These are phyloP conservation scores for Apodemia mormo DNA, from an alignment of 2,888 invertebrate genomes.

Conservation along the genomic window DNA sequence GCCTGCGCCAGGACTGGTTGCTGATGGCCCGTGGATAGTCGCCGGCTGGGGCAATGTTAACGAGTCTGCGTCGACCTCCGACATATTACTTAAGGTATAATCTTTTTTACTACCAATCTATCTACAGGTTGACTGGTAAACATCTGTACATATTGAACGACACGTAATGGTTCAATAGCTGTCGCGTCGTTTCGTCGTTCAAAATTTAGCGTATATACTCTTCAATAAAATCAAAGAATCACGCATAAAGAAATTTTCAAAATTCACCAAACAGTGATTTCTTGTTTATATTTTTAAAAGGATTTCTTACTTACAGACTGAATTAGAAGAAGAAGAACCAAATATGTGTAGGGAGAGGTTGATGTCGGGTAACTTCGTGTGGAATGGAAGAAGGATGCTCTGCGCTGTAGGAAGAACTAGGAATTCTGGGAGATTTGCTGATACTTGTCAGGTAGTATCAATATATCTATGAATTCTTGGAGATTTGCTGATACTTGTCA, in stretches of 20 bases:
- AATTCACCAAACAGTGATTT: neutral
- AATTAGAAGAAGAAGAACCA: neutral
- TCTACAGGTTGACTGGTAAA: no score
- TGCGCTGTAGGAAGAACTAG: neutral
- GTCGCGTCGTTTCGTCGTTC: no score
- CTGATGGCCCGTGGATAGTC: neutral
- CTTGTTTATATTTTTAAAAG: neutral
- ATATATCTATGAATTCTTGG: no score
- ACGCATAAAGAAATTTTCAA: no score
- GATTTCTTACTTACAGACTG: neutral
- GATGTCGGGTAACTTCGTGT: neutral
- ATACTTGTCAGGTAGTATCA: neutral
- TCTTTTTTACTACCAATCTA: no score
- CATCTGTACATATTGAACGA: no score
- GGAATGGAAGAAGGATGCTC: neutral
- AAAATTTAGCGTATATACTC: no score
- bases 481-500: no score
- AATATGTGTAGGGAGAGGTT: neutral
- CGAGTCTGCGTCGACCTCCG: neutral
- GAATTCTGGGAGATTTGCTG: neutral
- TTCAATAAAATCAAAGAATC: no score
- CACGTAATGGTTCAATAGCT: no score
- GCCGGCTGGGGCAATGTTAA: constrained; percentile 9
- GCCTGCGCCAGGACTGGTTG: neutral
- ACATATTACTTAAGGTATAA: constrained; percentile 1